Conservation (phyloP, 2,113 vertebrate species). For the Andinoacara biseriatus region DNA sequence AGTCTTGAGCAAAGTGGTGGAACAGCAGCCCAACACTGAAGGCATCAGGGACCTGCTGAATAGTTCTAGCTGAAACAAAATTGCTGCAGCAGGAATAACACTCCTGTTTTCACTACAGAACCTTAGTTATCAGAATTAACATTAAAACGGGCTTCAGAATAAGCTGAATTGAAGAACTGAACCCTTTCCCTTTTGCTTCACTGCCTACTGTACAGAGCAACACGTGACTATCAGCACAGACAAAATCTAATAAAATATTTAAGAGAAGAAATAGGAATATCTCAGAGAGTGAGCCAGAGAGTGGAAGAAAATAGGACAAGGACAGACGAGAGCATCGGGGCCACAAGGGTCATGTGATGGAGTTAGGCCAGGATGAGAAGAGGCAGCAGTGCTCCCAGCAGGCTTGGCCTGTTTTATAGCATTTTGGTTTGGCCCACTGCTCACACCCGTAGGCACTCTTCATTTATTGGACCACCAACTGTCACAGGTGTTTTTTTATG, state of each 20-base stretch:
- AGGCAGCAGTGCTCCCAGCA: constrained; percentile 59
- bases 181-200: neutral
- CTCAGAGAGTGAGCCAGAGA: constrained; percentile 2
- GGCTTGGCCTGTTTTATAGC: constrained; percentile 59
- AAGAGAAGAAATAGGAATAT: constrained; percentile 9
- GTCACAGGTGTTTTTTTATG: constrained; percentile 62
- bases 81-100: neutral
- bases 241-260: constrained; percentile 37
- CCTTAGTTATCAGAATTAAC: neutral
- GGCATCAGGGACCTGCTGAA: neutral
- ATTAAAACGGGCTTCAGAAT: constrained; percentile 20
- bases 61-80: neutral
- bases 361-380: constrained; percentile 49
- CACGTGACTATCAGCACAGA: constrained; percentile 6
- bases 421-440: constrained; percentile 42
- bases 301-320: constrained; percentile 1
- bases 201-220: neutral
- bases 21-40: neutral
- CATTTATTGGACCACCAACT: constrained; percentile 60
- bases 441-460: constrained; percentile 52
- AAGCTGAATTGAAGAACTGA: constrained; percentile 18
- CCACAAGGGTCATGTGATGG: constrained; percentile 49
- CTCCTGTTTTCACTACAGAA: neutral
- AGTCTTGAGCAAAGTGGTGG: neutral
- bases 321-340: constrained; percentile 27